phyloP scores from a whole-genome alignment of 2,113 vertebrate species.

The Carassius auratus region DNA sequence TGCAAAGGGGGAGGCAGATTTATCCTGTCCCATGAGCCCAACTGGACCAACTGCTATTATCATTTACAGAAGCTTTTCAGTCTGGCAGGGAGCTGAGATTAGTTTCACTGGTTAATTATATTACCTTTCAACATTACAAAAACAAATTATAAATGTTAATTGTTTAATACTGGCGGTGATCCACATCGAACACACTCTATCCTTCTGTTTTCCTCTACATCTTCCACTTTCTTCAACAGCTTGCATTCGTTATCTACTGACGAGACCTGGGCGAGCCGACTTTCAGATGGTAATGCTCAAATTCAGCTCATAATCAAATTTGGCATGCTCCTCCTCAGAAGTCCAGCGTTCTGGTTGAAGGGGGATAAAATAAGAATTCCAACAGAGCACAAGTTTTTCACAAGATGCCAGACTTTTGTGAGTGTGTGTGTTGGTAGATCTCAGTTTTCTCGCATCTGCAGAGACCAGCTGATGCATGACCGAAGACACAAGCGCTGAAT shows the following conservation, averaged over 20 bases:
- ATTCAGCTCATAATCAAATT: slow-evolving; percentile 24
- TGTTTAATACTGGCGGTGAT: slow-evolving; percentile 34
- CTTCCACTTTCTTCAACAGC: slow-evolving; percentile 2
- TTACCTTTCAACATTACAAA: slow-evolving; percentile 26
- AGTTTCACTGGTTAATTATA: slow-evolving; percentile 22
- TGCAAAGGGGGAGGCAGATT: slow-evolving; percentile 12
- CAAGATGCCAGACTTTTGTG: neutral
- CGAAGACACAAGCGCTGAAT: neutral
- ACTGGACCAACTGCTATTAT: slow-evolving; percentile 37
- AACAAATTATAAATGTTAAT: slow-evolving; percentile 24
- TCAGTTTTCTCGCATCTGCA: slow-evolving; percentile 1
- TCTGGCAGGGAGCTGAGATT: slow-evolving; percentile 16
- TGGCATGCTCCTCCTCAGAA: slow-evolving; percentile 3
- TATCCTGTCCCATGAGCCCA: slow-evolving; percentile 28
- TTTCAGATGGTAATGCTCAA: neutral
- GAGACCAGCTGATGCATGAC: slow-evolving; percentile 19
- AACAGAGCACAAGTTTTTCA: slow-evolving; percentile 7
- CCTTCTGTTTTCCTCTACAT: slow-evolving; percentile 16
- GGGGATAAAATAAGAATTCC: slow-evolving; percentile 11
- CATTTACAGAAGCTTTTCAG: slow-evolving; percentile 10
- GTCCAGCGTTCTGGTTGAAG: neutral
- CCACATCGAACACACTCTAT: neutral
- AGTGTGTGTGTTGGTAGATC: neutral
- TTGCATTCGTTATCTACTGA: neutral
- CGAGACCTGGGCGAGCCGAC: neutral